Conservation (phyloP, 1,140 invertebrate species). For the Dendrolimus punctatus region DNA sequence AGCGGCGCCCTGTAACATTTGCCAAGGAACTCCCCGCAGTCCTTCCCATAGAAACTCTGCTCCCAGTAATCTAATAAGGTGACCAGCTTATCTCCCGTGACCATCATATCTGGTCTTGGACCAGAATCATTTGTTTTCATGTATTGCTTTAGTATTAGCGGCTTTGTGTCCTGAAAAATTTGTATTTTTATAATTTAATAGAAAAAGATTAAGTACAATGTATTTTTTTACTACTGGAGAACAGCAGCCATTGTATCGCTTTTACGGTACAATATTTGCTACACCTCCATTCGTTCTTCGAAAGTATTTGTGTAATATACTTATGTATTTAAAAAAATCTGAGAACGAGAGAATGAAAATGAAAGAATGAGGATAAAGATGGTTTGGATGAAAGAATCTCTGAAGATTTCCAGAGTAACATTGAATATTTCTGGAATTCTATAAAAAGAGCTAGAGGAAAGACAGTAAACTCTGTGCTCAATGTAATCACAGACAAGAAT, state of each 20-base stretch:
- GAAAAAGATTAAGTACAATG: too few relatives aligned
- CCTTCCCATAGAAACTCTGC: constrained; percentile 37
- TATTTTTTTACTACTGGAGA: not conserved
- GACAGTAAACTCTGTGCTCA: too few relatives aligned
- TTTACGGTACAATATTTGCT: too few relatives aligned
- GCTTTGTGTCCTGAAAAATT: constrained; percentile 52
- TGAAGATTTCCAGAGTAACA: too few relatives aligned
- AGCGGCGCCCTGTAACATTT: constrained; percentile 36
- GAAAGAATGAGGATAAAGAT: too few relatives aligned
- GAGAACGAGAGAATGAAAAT: too few relatives aligned
- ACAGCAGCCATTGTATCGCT: too few relatives aligned
- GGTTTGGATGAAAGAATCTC: too few relatives aligned
- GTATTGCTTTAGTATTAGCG: constrained; percentile 42
- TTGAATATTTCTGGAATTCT: too few relatives aligned
- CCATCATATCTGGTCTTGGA: constrained; percentile 46
- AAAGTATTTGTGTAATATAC: not conserved
- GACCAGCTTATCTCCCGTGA: constrained; percentile 57
- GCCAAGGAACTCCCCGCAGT: constrained; percentile 23
- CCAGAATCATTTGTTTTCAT: constrained; percentile 34
- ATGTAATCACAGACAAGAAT: too few relatives aligned
- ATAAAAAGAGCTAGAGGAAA: too few relatives aligned
- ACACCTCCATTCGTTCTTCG: not conserved
- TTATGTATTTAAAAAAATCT: not conserved
- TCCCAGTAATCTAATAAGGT: constrained; percentile 65
- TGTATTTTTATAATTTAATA: not conserved